Conservation (phyloP, 2,797 vertebrate genomes). For the Benthosema pterotum region DNA sequence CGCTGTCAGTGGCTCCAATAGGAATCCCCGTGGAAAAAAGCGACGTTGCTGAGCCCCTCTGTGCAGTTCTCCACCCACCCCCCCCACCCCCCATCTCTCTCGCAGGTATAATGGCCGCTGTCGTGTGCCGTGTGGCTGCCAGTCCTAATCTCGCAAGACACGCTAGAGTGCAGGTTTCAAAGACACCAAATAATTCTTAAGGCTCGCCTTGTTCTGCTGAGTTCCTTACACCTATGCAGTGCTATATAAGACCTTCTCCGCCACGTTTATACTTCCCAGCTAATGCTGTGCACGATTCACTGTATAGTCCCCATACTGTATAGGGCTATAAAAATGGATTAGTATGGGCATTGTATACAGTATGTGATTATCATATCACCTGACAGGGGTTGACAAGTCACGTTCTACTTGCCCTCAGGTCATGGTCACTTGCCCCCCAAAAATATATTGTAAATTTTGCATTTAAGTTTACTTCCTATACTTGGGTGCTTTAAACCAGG, state of each 20-base stretch:
- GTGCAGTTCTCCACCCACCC: conserved; percentile 34
- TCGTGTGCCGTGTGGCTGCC: not conserved
- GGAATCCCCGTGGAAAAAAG: conserved; percentile 43
- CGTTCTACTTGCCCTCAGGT: too few relatives aligned
- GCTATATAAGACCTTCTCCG: conserved; percentile 58
- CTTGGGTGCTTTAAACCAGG: too few relatives aligned
- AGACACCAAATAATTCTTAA: conserved; percentile 62
- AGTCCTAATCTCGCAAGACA: conserved; percentile 45
- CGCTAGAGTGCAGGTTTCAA: conserved; percentile 46
- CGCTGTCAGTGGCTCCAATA: conserved; percentile 43
- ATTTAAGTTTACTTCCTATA: too few relatives aligned
- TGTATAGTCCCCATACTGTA: not conserved
- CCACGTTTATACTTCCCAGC: conserved; percentile 42
- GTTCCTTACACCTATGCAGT: conserved; percentile 17
- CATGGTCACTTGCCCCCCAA: too few relatives aligned
- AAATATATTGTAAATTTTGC: too few relatives aligned
- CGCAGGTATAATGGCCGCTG: conserved; percentile 8
- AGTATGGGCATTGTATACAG: too few relatives aligned
- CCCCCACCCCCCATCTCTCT: conserved; percentile 55
- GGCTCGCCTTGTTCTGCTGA: conserved; percentile 64
- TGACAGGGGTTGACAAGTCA: too few relatives aligned
- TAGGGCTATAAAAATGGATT: too few relatives aligned
- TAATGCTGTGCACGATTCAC: not conserved
- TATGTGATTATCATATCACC: too few relatives aligned
- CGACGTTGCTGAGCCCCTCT: conserved; percentile 45